Percentiles rank a stretch among this genome's conserved stretches.
These are phyloP conservation scores for Eumaeus atala DNA, from an alignment of 1,140 invertebrate species.

Conservation along the genomic window DNA sequence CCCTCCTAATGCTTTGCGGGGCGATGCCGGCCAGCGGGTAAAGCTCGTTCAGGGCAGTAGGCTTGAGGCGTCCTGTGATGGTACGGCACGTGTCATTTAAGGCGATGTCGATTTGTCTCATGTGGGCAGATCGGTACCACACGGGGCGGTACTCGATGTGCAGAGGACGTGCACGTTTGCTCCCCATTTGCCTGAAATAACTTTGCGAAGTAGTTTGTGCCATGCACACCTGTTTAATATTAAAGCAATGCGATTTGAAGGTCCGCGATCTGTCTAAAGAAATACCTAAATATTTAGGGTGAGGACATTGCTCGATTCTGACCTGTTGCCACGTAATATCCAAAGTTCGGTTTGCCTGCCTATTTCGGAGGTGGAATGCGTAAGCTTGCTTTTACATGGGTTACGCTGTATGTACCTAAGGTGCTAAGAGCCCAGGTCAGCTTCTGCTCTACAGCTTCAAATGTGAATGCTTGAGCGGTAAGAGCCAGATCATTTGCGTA, in stretches of 20 bases:
- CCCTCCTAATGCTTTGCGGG: neutral
- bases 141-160: constrained; percentile 10
- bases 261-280: neutral
- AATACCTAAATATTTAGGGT: neutral
- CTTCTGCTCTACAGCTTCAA: neutral
- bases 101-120: constrained; percentile 1
- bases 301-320: neutral
- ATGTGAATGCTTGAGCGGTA: neutral
- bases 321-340: neutral
- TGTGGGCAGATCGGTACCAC: constrained; percentile 14
- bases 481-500: too few species aligned
- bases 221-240: neutral
- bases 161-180: neutral
- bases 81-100: constrained; percentile 1
- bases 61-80: neutral
- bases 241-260: neutral
- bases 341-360: constrained; percentile 6
- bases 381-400: constrained; percentile 9
- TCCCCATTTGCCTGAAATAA: neutral
- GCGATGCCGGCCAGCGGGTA: constrained; percentile 2
- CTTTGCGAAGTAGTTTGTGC: neutral
- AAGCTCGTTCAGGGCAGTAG: neutral
- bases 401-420: neutral
- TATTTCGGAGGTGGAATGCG: constrained; percentile 13
- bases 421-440: neutral